Conservation (phyloP, 2,797 vertebrate species). For the Naso thynnoides region DNA sequence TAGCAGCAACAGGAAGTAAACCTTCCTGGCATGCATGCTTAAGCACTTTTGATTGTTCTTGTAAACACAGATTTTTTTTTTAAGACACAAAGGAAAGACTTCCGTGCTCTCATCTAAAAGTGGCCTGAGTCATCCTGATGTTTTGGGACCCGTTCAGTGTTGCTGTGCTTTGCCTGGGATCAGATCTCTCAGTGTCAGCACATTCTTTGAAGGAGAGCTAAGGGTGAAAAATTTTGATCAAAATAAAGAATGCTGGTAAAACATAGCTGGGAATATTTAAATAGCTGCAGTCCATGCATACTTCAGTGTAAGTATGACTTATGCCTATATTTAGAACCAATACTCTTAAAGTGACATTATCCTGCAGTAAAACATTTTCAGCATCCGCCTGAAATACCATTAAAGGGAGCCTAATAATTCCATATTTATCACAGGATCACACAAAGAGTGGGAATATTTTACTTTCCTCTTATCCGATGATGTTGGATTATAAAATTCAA, state of each 20-base stretch:
- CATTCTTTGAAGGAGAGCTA: not conserved
- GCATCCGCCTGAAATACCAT: not conserved
- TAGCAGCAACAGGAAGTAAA: too few relatives aligned
- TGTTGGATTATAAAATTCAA: slow-evolving; percentile 47
- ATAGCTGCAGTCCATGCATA: not conserved
- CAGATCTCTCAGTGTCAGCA: not conserved
- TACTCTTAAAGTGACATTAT: not conserved
- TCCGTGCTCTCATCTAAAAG: too few relatives aligned
- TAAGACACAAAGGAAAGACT: too few relatives aligned
- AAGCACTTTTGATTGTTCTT: too few relatives aligned
- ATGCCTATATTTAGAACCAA: not conserved
- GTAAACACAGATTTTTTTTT: too few relatives aligned
- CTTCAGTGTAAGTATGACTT: not conserved
- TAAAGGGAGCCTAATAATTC: slow-evolving; percentile 7
- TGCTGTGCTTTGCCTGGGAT: not conserved
- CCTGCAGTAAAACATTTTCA: not conserved
- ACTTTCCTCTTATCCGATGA: slow-evolving; percentile 15
- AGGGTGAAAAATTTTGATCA: not conserved
- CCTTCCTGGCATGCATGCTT: too few relatives aligned
- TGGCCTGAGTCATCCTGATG: too few relatives aligned
- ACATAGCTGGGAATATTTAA: too few relatives aligned
- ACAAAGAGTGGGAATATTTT: not conserved
- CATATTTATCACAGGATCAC: slow-evolving; percentile 19
- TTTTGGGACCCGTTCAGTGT: too few relatives aligned
- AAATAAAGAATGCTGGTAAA: not conserved